Percentiles rank a stretch among this genome's conserved stretches.
Evolutionary conservation across 2,113 vertebrate species (phyloP).

Genomic region (Dasyornis broadbenti): DNA sequence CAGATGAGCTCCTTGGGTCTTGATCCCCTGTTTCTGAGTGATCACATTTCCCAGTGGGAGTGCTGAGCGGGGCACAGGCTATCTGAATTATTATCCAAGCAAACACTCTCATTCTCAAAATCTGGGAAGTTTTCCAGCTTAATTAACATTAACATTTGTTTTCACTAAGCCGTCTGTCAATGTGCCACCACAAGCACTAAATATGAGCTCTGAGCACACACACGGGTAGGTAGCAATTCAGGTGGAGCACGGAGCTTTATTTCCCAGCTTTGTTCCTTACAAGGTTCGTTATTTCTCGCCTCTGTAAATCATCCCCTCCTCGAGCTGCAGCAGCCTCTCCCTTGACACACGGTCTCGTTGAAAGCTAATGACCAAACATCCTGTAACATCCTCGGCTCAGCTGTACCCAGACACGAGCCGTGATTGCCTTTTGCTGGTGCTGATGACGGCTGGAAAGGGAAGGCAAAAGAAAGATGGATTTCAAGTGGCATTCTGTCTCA

Average conservation of each 20-base stretch:
- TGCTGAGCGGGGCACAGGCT: constrained; percentile 16
- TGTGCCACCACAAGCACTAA: constrained; percentile 42
- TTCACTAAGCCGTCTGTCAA: constrained; percentile 60
- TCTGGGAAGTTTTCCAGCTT: constrained; percentile 68
- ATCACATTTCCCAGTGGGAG: neutral
- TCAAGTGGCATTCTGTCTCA: neutral
- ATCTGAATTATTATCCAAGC: constrained; percentile 63
- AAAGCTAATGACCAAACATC: constrained; percentile 30
- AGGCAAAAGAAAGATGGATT: neutral
- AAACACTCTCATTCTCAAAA: constrained; percentile 50
- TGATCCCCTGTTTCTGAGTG: neutral
- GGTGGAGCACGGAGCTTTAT: constrained; percentile 19
- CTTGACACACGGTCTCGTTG: neutral
- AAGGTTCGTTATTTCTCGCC: neutral
- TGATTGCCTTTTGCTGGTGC: neutral
- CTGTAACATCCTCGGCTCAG: neutral
- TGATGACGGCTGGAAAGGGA: neutral
- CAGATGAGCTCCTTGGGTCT: neutral
- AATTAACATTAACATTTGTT: constrained; percentile 66
- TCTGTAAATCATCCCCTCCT: constrained; percentile 28
- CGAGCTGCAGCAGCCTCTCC: neutral
- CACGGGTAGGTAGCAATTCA: neutral
- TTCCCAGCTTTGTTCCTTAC: constrained; percentile 37
- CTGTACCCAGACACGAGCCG: neutral
- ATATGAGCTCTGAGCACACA: constrained; percentile 17